Base-by-base conservation (phyloP, 1,140 invertebrate species). In the Belonocnema kinseyi region DNA sequence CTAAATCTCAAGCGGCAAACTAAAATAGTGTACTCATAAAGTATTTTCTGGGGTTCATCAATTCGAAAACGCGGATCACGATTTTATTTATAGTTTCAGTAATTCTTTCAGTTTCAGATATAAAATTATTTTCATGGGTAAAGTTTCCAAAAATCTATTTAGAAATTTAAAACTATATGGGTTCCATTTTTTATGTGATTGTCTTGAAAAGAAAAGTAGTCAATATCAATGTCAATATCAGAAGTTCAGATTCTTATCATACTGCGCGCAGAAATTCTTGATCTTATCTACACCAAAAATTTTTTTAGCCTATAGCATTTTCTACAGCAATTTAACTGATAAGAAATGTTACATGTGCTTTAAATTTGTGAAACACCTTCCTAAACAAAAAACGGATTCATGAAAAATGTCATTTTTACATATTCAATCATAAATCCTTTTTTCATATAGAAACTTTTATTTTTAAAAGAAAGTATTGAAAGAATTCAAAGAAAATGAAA, bases 1-100 rank as follows among this genome's bases (percentile, higher is more conserved):
- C 61, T 66, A 66, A 40, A 66, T 66, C 26, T 66, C 26, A 33
- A 12, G 40, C 61, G 11, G 40, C 61, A 16, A 66, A 40, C 26
- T 66, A 66, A 66, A 66, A 66, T 66, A 66, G 33, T 66, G 26
- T 66, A 66, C n/a, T 16, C 21, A 66, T 66, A 66, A 40, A 66
- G 33, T 66, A 66, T 66, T 66, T 66, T 33, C 61, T 66, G 40
- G 40, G 61, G 61, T 66, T 40, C 33, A 66, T 66, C 61, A 66
- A 66, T 66, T 66, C 33, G 11, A 66, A 66, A 66, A 46, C 61
- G 33, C 40, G 61, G 40, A 66, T 66, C 61, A 16, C 61, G 26
- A 14, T 26, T 16, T 66, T 66, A 66, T 66, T 66, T 66, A n/a
- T 66, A 66, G 61, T 40, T n/a, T 33, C 46, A 33, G 26, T 46